These are phyloP conservation scores for Glomeris marginata DNA, from an alignment of 2,888 invertebrate species.

Conservation along the genomic window DNA sequence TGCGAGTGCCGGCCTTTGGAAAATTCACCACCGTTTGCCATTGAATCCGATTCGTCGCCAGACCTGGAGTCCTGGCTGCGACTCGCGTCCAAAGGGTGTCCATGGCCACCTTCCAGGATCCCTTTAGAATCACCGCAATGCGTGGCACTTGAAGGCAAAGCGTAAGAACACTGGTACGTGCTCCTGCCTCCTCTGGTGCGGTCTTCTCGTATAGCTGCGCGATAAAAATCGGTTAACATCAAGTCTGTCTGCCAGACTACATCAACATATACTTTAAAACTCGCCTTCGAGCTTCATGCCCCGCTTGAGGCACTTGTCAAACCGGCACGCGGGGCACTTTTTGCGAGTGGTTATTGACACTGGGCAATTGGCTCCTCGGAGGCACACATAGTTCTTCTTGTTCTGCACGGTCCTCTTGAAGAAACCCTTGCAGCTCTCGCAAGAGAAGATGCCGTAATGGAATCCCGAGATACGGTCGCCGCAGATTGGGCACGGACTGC, in stretches of 20 bases:
- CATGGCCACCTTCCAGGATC: neutral
- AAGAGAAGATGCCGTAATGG: slow-evolving; percentile 95
- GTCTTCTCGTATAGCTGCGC: slow-evolving; percentile 76
- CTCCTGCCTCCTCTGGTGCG: slow-evolving; percentile 88
- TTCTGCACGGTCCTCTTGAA: slow-evolving; percentile 98
- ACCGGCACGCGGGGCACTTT: slow-evolving; percentile 93
- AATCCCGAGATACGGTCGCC: slow-evolving; percentile 93
- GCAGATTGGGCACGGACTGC: slow-evolving; percentile 84
- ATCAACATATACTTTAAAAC: slow-evolving; percentile 6
- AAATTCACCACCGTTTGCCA: slow-evolving; percentile 12
- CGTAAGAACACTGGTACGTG: slow-evolving; percentile 88
- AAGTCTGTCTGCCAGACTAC: neutral
- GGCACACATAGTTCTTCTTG: slow-evolving; percentile 88
- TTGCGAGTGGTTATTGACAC: slow-evolving; percentile 86
- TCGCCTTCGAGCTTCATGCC: slow-evolving; percentile 92
- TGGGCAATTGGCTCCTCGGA: slow-evolving; percentile 76
- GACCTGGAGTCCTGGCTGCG: slow-evolving; percentile 21
- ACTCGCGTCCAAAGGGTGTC: slow-evolving; percentile 14
- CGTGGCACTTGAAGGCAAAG: slow-evolving; percentile 45
- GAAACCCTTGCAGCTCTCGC: slow-evolving; percentile 96
- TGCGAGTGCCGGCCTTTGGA: slow-evolving; percentile 12
- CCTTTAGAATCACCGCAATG: slow-evolving; percentile 9
- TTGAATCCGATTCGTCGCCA: slow-evolving; percentile 15
- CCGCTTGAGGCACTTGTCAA: slow-evolving; percentile 85
- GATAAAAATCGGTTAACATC: slow-evolving; percentile 7